These are phyloP conservation scores for Tillus elongatus DNA, from an alignment of 2,888 invertebrate genomes.

Conservation along the genomic window DNA sequence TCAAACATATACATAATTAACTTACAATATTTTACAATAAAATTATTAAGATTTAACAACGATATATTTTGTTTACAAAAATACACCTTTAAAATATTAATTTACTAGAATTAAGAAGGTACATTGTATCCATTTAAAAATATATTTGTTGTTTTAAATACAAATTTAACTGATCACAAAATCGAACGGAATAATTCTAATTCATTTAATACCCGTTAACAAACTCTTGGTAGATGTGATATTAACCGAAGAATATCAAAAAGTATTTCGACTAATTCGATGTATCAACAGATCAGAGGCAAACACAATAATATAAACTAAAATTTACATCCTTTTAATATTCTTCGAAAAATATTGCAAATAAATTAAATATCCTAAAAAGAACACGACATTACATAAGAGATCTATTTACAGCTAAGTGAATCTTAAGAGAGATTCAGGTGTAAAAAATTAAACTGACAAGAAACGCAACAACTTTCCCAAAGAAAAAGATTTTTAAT, in stretches of 20 bases:
- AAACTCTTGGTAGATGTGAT: conserved; percentile 19
- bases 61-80: conserved; percentile 38
- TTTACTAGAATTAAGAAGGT: conserved; percentile 35
- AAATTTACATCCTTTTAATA: no score
- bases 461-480: no score
- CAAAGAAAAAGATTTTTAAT: no score
- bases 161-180: conserved; percentile 39
- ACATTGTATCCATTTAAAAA: conserved; percentile 35
- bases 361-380: conserved; percentile 19
- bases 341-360: conserved; percentile 8
- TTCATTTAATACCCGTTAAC: conserved; percentile 41
- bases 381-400: conserved; percentile 25
- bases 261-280: no score
- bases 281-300: no score
- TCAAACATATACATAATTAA: conserved; percentile 33
- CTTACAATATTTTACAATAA: conserved; percentile 36
- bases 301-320: no score
- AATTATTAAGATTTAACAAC: conserved; percentile 39
- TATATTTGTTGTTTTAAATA: conserved; percentile 34
- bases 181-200: conserved; percentile 41
- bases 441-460: no score
- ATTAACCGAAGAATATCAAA: no score
- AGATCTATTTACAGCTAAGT: conserved; percentile 14
- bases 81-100: conserved; percentile 33
- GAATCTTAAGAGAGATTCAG: no score